Evolutionary conservation across 2,113 vertebrate genomes (phyloP).

Genomic region (Falcunculus frontatus): DNA sequence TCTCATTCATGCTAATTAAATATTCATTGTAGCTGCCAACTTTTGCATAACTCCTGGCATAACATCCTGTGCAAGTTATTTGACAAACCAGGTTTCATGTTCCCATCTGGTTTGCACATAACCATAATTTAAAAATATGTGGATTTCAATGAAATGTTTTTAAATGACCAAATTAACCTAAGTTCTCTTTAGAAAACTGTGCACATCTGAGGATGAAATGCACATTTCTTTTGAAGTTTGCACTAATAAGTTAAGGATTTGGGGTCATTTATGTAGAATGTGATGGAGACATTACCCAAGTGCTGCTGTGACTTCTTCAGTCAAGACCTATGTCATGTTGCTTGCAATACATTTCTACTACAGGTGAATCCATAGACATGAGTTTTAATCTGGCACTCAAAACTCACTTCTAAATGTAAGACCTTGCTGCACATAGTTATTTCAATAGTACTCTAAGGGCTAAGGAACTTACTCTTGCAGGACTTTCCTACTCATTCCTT

Average conservation of each 20-base stretch:
- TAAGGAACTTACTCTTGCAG: not conserved
- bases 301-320: not conserved
- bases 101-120: constrained; percentile 2
- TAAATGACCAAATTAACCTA: not conserved
- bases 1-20: not conserved
- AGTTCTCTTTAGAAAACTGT: not conserved
- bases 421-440: not conserved
- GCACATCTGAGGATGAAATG: not conserved
- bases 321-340: not conserved
- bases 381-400: not conserved
- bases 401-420: not conserved
- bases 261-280: not conserved
- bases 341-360: not conserved
- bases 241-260: not conserved
- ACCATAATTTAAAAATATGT: not conserved
- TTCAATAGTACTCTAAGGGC: not conserved
- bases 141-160: not conserved
- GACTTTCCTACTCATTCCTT: not conserved
- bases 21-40: not conserved
- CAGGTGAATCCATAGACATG: not conserved
- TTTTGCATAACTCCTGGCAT: not conserved
- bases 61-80: not conserved
- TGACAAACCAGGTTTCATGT: not conserved
- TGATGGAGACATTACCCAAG: not conserved
- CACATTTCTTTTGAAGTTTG: not conserved